Percentiles rank a stretch among this genome's conserved stretches.
Conservation (phyloP, 2,797 vertebrate species). For the Triplophysa yarkandensis region DNA sequence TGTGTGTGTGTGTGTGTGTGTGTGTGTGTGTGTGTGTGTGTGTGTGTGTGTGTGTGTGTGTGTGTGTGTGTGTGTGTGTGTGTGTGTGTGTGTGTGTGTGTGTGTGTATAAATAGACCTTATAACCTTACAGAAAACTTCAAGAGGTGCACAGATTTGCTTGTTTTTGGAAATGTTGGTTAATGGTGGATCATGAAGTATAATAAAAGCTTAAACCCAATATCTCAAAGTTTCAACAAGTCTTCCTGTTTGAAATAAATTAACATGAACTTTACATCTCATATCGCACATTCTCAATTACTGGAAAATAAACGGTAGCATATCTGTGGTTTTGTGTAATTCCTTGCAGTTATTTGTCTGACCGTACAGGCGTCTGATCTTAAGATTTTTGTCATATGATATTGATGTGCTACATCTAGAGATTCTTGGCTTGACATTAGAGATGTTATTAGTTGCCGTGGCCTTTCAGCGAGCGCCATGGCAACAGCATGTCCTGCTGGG, state of each 20-base stretch:
- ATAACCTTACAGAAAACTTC: too few relatives aligned
- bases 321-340: slow-evolving; percentile 3
- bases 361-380: neutral
- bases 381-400: slow-evolving; percentile 20
- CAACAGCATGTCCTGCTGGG: neutral
- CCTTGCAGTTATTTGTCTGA: neutral
- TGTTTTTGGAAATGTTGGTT: too few relatives aligned
- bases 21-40: too few relatives aligned
- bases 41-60: too few relatives aligned
- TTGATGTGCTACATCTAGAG: neutral
- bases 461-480: slow-evolving; percentile 29
- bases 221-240: neutral
- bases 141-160: too few relatives aligned
- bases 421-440: slow-evolving; percentile 40
- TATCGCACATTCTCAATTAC: neutral
- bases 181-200: neutral
- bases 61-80: too few relatives aligned
- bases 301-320: neutral
- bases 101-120: too few relatives aligned
- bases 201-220: neutral
- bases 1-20: too few relatives aligned
- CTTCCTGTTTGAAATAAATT: neutral
- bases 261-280: neutral
- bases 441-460: slow-evolving; percentile 8
- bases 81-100: too few relatives aligned